phyloP scores from a whole-genome alignment of 2,888 invertebrate genomes.

The Napeogenes inachia region DNA sequence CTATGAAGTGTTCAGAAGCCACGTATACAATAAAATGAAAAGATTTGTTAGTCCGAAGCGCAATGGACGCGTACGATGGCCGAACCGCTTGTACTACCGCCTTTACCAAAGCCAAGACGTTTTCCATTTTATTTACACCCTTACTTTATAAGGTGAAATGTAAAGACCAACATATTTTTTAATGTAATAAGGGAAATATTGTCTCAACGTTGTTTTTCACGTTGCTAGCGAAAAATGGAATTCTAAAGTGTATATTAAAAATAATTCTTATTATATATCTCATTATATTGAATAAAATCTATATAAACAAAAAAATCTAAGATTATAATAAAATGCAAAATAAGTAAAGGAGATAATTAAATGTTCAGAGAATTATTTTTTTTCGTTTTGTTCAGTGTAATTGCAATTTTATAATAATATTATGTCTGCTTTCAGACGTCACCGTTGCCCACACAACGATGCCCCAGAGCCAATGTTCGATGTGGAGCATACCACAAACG shows the following conservation, averaged over 20 bases:
- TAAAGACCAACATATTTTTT: conserved; percentile 8
- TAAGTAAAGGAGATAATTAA: not conserved
- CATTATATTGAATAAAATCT: no score
- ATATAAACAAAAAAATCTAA: not conserved
- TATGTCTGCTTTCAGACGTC: conserved; percentile 80
- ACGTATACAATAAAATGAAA: conserved; percentile 4
- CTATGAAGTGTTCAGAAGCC: not conserved
- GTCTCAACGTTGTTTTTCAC: no score
- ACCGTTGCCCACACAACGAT: conserved; percentile 88
- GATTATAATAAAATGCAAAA: not conserved
- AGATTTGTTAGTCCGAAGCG: conserved; percentile 41
- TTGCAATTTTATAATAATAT: conserved; percentile 22
- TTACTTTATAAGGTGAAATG: conserved; percentile 61
- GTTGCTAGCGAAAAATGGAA: no score
- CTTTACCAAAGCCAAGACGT: conserved; percentile 60
- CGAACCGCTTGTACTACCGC: conserved; percentile 64
- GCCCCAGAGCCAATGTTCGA: conserved; percentile 78
- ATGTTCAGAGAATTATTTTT: not conserved
- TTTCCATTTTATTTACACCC: conserved; percentile 61
- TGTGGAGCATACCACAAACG: conserved; percentile 74
- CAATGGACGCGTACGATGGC: conserved; percentile 71
- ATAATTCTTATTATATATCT: no score
- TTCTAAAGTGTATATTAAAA: no score
- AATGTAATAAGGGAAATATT: no score
- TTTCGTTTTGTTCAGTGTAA: not conserved